A percentile compares a stretch with the other conserved stretches of the same genome.
Conservation (phyloP, 2,113 vertebrate species). For the Alexandromys fortis region DNA sequence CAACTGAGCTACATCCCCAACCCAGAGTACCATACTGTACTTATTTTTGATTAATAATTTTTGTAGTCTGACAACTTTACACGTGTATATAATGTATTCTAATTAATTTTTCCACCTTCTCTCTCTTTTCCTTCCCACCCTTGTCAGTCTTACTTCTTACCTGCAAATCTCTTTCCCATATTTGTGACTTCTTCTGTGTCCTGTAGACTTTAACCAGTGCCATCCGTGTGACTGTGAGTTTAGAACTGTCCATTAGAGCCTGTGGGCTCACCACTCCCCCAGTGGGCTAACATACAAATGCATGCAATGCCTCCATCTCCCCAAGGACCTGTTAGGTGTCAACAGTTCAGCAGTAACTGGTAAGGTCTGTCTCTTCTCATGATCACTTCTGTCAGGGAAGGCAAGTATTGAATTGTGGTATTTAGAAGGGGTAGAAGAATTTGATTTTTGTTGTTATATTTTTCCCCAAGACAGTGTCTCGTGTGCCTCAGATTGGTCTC, state of each 20-base stretch:
- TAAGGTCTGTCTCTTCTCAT: not conserved
- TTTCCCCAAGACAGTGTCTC: not conserved
- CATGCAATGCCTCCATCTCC: not conserved
- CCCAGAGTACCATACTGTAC: too few relatives aligned
- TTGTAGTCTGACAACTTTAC: too few relatives aligned
- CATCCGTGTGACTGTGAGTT: not conserved
- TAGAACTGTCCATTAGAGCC: not conserved
- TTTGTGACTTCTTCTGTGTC: not conserved
- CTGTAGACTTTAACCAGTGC: not conserved
- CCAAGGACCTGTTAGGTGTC: not conserved
- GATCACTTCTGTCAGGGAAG: not conserved
- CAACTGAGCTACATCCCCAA: too few relatives aligned
- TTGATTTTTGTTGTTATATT: not conserved
- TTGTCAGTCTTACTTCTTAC: not conserved
- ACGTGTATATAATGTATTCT: not conserved
- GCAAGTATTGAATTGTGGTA: not conserved
- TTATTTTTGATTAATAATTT: too few relatives aligned
- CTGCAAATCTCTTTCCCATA: not conserved
- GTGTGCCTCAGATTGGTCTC: accelerated
- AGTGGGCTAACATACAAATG: not conserved
- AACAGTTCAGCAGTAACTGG: not conserved
- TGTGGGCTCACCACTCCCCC: not conserved
- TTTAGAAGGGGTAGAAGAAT: not conserved
- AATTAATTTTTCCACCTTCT: too few relatives aligned
- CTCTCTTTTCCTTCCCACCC: not conserved